Percentiles rank a stretch among this genome's conserved stretches.
Conservation (phyloP, 2,797 vertebrate species). For the Apodemus agrarius region DNA sequence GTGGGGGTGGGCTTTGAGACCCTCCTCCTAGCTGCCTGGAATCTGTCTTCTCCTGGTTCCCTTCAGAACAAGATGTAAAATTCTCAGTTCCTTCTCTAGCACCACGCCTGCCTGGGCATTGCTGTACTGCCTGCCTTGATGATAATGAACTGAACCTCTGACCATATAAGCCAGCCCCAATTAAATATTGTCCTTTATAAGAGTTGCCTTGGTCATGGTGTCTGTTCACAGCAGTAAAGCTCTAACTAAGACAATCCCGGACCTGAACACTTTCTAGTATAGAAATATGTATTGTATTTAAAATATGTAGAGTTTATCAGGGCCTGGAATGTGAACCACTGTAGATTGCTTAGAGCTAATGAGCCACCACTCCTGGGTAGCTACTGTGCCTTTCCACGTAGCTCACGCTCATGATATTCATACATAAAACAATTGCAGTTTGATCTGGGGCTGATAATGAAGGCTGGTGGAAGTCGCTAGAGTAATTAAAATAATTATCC, state of each 20-base stretch:
- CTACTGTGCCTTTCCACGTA: slow-evolving; percentile 30
- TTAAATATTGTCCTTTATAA: background rate
- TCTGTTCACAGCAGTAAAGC: background rate
- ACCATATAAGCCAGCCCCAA: background rate
- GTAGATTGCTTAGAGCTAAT: slow-evolving; percentile 10
- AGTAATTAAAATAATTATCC: slow-evolving; percentile 82
- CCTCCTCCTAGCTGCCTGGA: background rate
- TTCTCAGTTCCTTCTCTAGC: too few relatives aligned
- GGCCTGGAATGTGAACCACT: background rate
- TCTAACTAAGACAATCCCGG: background rate
- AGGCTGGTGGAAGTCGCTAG: slow-evolving; percentile 75
- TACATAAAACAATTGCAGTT: slow-evolving; percentile 68
- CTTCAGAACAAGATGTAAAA: background rate
- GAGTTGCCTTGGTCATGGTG: background rate
- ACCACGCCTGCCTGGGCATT: background rate
- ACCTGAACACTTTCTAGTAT: background rate
- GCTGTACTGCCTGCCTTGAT: background rate
- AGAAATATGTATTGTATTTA: background rate
- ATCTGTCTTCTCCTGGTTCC: background rate
- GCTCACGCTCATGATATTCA: slow-evolving; percentile 43
- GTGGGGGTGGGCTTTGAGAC: background rate
- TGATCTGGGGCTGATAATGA: slow-evolving; percentile 78
- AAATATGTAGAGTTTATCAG: slow-evolving; percentile 50
- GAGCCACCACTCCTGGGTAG: background rate
- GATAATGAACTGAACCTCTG: background rate